These are phyloP conservation scores for Palythoa grandis DNA, from an alignment of 92 coral and sea anemone genomes.

Conservation along the genomic window DNA sequence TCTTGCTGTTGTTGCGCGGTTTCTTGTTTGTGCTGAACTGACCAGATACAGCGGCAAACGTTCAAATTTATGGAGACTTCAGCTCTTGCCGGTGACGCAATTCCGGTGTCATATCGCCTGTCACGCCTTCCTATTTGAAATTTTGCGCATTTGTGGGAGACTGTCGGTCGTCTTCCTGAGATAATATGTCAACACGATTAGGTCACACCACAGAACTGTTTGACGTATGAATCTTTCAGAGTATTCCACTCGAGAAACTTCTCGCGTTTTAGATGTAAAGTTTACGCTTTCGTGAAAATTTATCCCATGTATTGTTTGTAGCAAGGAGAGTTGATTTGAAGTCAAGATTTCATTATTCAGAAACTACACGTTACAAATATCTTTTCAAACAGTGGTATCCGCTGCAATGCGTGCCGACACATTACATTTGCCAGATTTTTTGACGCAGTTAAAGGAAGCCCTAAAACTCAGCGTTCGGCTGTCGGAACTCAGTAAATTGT, in stretches of 20 bases:
- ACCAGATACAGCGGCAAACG: too few species aligned
- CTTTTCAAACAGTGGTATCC: neutral
- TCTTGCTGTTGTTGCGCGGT: neutral
- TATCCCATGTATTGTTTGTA: neutral
- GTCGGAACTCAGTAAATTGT: neutral
- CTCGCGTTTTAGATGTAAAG: neutral
- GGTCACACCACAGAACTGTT: neutral
- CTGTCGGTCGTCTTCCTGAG: neutral
- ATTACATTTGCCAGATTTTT: constrained; percentile 1
- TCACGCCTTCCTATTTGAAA: neutral
- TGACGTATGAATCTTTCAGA: neutral
- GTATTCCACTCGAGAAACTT: neutral
- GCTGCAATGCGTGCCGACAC: neutral
- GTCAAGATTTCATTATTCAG: neutral
- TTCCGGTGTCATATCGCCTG: neutral
- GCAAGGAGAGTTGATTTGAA: neutral
- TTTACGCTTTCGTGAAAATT: neutral
- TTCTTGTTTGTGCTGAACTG: neutral
- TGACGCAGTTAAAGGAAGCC: neutral
- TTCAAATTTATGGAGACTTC: neutral
- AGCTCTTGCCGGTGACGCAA: neutral
- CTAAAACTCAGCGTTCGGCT: neutral
- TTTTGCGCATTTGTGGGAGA: neutral
- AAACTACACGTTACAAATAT: neutral
- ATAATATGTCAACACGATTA: neutral